phyloP scores from a whole-genome alignment of 2,797 vertebrate species.

The Falco cherrug region DNA sequence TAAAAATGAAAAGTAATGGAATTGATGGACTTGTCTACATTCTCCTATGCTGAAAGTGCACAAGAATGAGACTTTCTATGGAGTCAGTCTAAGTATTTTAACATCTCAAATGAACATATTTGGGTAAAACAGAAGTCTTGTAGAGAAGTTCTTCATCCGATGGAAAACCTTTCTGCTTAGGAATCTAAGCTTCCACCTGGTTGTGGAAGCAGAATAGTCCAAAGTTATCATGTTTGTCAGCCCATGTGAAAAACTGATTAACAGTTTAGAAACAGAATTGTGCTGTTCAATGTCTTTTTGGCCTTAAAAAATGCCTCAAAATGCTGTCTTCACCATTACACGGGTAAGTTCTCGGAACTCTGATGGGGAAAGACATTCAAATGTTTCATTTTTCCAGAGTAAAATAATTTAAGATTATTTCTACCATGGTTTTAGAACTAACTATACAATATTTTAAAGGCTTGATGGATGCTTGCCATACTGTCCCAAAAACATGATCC shows the following conservation, averaged over 20 bases:
- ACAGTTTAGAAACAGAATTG: neutral
- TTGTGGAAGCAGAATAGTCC: neutral
- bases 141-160: neutral
- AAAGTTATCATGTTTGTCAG: neutral
- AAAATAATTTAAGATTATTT: neutral
- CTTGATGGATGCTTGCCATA: constrained; percentile 97
- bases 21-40: neutral
- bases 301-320: neutral
- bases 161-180: neutral
- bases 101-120: neutral
- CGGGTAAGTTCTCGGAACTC: neutral
- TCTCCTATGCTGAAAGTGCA: neutral
- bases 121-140: neutral
- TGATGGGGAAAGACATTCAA: neutral
- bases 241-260: neutral
- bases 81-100: neutral
- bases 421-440: neutral
- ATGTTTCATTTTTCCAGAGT: neutral
- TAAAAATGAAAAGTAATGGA: neutral
- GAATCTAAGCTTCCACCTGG: neutral
- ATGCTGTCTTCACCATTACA: neutral
- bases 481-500: constrained; percentile 93
- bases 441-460: constrained; percentile 72
- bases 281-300: neutral
- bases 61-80: neutral